These are phyloP conservation scores for Drosophila algonquin DNA, from an alignment of 2,888 invertebrate genomes.

Conservation along the genomic window DNA sequence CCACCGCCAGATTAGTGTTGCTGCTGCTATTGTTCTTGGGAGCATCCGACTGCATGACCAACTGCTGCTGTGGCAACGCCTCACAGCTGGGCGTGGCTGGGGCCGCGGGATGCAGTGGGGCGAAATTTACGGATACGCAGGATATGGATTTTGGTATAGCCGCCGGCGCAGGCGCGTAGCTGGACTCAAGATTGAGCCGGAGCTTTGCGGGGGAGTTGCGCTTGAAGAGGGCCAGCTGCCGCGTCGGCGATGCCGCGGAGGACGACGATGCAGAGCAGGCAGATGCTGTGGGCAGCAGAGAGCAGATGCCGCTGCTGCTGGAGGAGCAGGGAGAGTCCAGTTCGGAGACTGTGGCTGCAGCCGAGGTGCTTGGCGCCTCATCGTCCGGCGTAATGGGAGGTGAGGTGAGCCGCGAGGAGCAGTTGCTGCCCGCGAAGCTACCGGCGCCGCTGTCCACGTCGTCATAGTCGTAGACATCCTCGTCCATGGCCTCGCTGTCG, in stretches of 20 bases:
- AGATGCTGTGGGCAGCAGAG: conserved; percentile 28
- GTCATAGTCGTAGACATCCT: conserved; percentile 72
- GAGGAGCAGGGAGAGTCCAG: conserved; percentile 69
- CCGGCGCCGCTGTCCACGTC: conserved; percentile 71
- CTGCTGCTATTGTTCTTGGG: conserved; percentile 22
- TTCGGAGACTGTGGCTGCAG: conserved; percentile 49
- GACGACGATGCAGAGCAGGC: conserved; percentile 32
- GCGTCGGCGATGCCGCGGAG: conserved; percentile 52
- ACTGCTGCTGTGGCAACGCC: conserved; percentile 32
- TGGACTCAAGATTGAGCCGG: conserved; percentile 78
- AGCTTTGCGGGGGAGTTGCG: conserved; percentile 81
- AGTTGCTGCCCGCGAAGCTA: conserved; percentile 73
- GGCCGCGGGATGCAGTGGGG: conserved; percentile 55
- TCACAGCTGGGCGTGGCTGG: conserved; percentile 68
- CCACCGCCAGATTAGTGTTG: conserved; percentile 43
- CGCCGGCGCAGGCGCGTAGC: conserved; percentile 60
- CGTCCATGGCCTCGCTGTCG: conserved; percentile 77
- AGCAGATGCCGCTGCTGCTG: conserved; percentile 56
- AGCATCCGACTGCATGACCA: conserved; percentile 13
- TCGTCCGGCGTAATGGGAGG: conserved; percentile 80
- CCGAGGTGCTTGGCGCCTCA: conserved; percentile 71
- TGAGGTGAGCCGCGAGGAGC: conserved; percentile 80
- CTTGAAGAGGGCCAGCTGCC: conserved; percentile 72
- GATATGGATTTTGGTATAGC: conserved; percentile 80
- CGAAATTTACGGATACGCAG: conserved; percentile 79